Evolutionary conservation across 1,140 invertebrate genomes (phyloP).

Genomic region (Mamestra configurata): DNA sequence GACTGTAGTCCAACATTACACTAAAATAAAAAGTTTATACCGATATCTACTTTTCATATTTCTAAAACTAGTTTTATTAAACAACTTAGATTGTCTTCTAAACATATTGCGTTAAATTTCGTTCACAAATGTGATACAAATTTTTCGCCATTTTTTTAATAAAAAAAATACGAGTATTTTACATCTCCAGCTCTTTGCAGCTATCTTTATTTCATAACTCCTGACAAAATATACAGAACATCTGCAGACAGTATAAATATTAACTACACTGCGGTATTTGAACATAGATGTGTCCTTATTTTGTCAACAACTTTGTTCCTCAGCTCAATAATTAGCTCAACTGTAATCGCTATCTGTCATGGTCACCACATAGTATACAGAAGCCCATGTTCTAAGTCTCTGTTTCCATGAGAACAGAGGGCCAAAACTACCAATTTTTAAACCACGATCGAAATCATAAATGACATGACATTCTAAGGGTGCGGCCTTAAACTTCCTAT

Average conservation of each 20-base stretch:
- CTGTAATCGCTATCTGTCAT: no score
- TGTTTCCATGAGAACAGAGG: no score
- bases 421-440: no score
- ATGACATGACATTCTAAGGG: no score
- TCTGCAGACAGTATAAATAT: neutral
- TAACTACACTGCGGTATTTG: neutral
- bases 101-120: conserved; percentile 3
- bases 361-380: no score
- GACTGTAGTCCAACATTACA: conserved; percentile 26
- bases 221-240: no score
- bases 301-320: no score
- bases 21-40: conserved; percentile 31
- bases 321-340: no score
- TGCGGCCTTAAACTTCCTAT: no score
- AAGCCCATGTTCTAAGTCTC: no score
- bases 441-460: no score
- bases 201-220: neutral
- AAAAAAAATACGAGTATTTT: conserved; percentile 1
- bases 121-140: neutral
- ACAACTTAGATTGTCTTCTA: conserved; percentile 31
- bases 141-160: conserved; percentile 3
- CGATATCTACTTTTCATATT: conserved; percentile 40
- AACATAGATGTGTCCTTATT: neutral
- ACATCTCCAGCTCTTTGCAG: neutral
- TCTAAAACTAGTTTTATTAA: conserved; percentile 22